A percentile compares a stretch with the other conserved stretches of the same genome.
These are phyloP conservation scores for Yponomeuta plumbellus DNA, from an alignment of 2,888 invertebrate genomes.

Conservation along the genomic window DNA sequence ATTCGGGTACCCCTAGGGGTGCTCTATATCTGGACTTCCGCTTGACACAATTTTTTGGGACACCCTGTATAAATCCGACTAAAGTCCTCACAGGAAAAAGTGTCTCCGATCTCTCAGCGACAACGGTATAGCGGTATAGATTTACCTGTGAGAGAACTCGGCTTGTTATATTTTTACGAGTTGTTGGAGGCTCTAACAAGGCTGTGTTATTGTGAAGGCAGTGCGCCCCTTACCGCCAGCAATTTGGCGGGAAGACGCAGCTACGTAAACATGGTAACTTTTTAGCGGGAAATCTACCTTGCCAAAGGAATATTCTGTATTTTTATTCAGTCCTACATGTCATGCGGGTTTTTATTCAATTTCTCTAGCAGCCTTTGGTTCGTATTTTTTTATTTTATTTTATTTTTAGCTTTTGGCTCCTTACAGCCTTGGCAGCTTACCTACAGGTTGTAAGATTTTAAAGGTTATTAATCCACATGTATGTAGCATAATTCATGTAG, in stretches of 20 bases:
- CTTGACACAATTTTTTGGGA: too few species aligned
- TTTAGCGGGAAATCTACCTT: neutral
- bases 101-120: neutral
- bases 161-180: slow-evolving; percentile 3
- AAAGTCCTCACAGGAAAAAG: neutral
- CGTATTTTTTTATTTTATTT: too few species aligned
- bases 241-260: neutral
- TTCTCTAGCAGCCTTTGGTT: too few species aligned
- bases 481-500: too few species aligned
- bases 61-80: too few species aligned
- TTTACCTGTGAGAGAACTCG: neutral
- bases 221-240: neutral
- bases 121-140: neutral
- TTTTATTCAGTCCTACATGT: neutral
- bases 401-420: too few species aligned
- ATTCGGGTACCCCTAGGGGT: too few species aligned
- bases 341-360: too few species aligned
- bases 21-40: too few species aligned
- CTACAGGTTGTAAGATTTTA: too few species aligned
- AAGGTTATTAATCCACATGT: too few species aligned
- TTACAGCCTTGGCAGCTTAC: too few species aligned
- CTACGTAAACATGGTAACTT: neutral
- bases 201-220: neutral
- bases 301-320: neutral
- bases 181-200: neutral